A percentile compares a stretch with the other conserved stretches of the same genome.
phyloP scores from a whole-genome alignment of 2,888 invertebrate genomes.

The Pycnomerus fuliginosus region DNA sequence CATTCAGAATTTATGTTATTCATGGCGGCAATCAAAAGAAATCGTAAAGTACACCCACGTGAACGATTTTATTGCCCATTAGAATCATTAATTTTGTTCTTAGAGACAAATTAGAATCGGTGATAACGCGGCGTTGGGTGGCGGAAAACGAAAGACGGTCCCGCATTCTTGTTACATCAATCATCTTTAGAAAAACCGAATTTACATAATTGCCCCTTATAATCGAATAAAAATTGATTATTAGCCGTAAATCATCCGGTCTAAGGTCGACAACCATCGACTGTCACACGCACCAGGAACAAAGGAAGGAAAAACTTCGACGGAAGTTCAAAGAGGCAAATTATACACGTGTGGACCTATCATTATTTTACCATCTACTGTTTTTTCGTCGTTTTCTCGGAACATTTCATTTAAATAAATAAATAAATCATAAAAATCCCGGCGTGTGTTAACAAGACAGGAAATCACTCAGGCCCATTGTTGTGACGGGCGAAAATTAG shows the following conservation, averaged over 20 bases:
- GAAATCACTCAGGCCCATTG: constrained; percentile 6
- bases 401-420: constrained; percentile 4
- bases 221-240: constrained; percentile 23
- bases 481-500: too few relatives aligned
- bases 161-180: constrained; percentile 11
- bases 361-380: too few relatives aligned
- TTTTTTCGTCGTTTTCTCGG: neutral
- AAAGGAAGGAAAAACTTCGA: constrained; percentile 3
- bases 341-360: too few relatives aligned
- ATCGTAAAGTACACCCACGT: constrained; percentile 39
- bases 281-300: constrained; percentile 6
- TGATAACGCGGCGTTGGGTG: neutral
- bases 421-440: constrained; percentile 6
- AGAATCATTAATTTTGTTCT: constrained; percentile 35
- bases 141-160: neutral
- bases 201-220: constrained; percentile 22
- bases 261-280: neutral
- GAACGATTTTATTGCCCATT: constrained; percentile 40
- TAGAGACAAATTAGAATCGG: constrained; percentile 10
- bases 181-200: constrained; percentile 12
- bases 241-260: constrained; percentile 17
- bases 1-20: constrained; percentile 41
- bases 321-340: neutral
- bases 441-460: constrained; percentile 11
- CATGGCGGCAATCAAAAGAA: constrained; percentile 41